Evolutionary conservation across 1,140 invertebrate species (phyloP), one percentile per base, ranked within the genome.

Genomic region (Coptotermes formosanus): DNA sequence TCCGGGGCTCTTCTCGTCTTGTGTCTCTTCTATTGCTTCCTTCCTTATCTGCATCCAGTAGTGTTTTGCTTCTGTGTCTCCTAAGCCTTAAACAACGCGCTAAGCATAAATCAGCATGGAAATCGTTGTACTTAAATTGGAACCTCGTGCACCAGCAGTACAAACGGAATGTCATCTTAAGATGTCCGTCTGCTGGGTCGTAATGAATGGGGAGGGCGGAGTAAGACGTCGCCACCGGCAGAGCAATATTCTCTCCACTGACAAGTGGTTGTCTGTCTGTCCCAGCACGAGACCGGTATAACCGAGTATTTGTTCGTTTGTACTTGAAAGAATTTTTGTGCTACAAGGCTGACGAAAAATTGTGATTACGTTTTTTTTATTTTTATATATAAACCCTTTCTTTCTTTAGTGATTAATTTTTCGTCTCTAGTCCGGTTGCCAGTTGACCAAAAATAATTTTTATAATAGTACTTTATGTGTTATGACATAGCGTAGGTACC

Each of bases 101-200:
- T 69, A 69, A 69, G 64, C 64, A 69, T 69, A 69, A 69, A 69
- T 69, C 64, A 69, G 64, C 64, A 69, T 69, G 25, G 64, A n/a
- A n/a, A 69, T 69, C 64, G 3, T 69, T 69, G 64, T 69, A 25
- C n/a, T 69, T 25, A 69, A 30, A 69, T 69, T 21, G 64, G 64
- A 69, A n/a, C n/a, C 64, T 30, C 64, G n/a, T 69, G 59, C 7
- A 21, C 59, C 7, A 64, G 64, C 64, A 69, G 12, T 69, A 25
- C 64, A 12, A n/a, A n/a, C 64, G 64, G 64, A n/a, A n/a, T 69
- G 64, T 12, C 64, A 69, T 69, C 64, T 69, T 55, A 12, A 12
- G 64, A 30, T 69, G 64, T 69, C 64, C 64, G 25, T 69, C 64
- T 69, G 64, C 64, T n/a, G n/a, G 3, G 52, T 30, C 25, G n/a